These are phyloP conservation scores for Thamnophis sirtalis DNA, from an alignment of 2,113 vertebrate genomes.

Conservation along the genomic window DNA sequence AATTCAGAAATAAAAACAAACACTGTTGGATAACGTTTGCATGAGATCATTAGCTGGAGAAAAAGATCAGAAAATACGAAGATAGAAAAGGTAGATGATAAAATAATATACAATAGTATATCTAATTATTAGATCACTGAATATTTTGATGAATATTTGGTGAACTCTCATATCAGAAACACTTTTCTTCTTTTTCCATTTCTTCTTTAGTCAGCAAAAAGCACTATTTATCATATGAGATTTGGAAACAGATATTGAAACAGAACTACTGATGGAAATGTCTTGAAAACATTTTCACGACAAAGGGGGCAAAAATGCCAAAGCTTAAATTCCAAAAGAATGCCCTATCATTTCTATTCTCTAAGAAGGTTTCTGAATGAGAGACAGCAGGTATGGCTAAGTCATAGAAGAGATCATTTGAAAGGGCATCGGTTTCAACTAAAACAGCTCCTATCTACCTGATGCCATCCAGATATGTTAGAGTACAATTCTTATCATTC, in stretches of 20 bases:
- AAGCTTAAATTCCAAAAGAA: not conserved
- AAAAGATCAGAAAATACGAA: not conserved
- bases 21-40: not conserved
- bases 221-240: not conserved
- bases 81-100: not conserved
- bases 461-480: not conserved
- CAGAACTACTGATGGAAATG: not conserved
- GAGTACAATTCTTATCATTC: not conserved
- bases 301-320: not conserved
- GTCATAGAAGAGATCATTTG: not conserved
- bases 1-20: not conserved
- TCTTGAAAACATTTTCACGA: not conserved
- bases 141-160: not conserved
- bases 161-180: not conserved
- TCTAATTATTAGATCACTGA: not conserved
- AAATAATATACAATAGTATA: not conserved
- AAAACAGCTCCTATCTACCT: not conserved
- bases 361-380: not conserved
- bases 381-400: not conserved
- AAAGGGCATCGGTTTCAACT: not conserved
- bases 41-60: not conserved
- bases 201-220: not conserved
- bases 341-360: not conserved
- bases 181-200: not conserved
- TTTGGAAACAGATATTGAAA: not conserved